Conservation (phyloP, 1,140 invertebrate genomes). For the Cotesia vestalis region DNA sequence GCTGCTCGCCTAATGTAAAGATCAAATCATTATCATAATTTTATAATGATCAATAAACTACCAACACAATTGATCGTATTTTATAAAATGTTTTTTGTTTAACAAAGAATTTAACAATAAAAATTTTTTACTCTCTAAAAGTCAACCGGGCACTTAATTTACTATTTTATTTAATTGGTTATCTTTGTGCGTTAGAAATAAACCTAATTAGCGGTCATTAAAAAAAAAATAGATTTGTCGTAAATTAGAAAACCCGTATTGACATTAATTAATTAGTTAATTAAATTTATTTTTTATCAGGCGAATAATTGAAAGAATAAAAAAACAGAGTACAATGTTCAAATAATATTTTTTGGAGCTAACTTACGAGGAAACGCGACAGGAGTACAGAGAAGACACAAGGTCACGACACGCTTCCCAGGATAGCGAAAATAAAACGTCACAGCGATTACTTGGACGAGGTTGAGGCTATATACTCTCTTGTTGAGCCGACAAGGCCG, state of each 20-base stretch:
- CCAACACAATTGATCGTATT: no score
- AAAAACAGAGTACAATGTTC: neutral
- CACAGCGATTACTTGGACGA: slow-evolving; percentile 22
- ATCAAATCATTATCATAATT: slow-evolving; percentile 13
- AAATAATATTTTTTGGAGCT: neutral
- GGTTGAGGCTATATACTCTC: slow-evolving; percentile 6
- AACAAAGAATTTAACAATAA: neutral
- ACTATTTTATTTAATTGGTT: no score
- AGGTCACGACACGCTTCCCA: slow-evolving; percentile 28
- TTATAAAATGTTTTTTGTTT: neutral
- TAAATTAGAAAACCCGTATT: neutral
- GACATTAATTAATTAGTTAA: neutral
- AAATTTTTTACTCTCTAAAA: no score
- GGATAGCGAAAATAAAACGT: slow-evolving; percentile 5
- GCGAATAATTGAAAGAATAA: neutral
- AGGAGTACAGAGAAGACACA: slow-evolving; percentile 7
- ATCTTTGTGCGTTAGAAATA: no score
- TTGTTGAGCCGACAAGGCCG: neutral
- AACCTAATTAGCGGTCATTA: neutral
- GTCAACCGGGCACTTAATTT: no score
- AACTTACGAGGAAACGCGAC: neutral
- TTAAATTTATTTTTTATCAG: neutral
- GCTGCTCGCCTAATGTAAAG: neutral
- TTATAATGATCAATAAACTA: slow-evolving; percentile 3
- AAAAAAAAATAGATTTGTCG: neutral